Evolutionary conservation across 23 tunicate genomes (phyloP), one percentile per base, ranked within the genome.

Genomic region (Ascidia mentula): DNA sequence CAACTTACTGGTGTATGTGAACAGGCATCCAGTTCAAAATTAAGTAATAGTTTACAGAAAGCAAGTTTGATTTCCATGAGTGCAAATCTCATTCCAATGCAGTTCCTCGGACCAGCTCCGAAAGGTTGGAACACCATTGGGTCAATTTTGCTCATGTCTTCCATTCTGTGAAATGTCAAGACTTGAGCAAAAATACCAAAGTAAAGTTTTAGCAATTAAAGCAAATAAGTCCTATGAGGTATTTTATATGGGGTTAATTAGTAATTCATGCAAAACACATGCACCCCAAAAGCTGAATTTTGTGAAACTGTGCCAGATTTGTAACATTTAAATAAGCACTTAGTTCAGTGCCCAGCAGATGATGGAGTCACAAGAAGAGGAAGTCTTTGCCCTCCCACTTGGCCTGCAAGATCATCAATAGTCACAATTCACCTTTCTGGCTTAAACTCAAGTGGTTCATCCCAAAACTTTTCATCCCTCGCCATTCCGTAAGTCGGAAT

Each of bases 141-240:
- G 38, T 90, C 96, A 69, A 90, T 85, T 53, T 77, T 77, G 59
- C 83, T 85, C 96, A 90, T 90, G 71, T 90, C 96, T 80, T 69
- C 82, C 89, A 90, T 85, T 46, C 96, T 90, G 82, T n/a, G n/a
- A n/a, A n/a, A n/a, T n/a, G n/a, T n/a, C n/a, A n/a, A n/a, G n/a
- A n/a, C n/a, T n/a, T n/a, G n/a, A n/a, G n/a, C n/a, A n/a, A n/a
- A n/a, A n/a, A n/a, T n/a, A n/a, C n/a, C n/a, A n/a, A n/a, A n/a
- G n/a, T n/a, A n/a, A n/a, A n/a, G n/a, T n/a, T n/a, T n/a, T n/a
- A n/a, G n/a, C n/a, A n/a, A n/a, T n/a, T n/a, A n/a, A n/a, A n/a
- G n/a, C n/a, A n/a, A n/a, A n/a, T n/a, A n/a, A n/a, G n/a, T n/a
- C n/a, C n/a, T n/a, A n/a, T n/a, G n/a, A n/a, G n/a, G n/a, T n/a